A percentile compares a stretch with the other conserved stretches of the same genome.
Conservation (phyloP, 2,797 vertebrate species). For the Jordanella pulchra region DNA sequence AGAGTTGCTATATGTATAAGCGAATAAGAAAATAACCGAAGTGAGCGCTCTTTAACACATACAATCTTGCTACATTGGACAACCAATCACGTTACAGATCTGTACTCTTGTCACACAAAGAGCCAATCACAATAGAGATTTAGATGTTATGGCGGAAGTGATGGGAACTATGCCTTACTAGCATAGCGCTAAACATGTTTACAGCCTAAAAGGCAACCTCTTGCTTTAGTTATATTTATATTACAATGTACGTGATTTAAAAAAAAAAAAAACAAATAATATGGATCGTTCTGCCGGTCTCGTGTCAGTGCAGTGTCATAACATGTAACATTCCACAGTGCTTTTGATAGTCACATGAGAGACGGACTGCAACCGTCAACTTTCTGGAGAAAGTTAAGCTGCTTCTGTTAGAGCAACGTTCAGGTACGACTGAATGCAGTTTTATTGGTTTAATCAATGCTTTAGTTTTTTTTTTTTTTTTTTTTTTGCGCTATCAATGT, state of each 20-base stretch:
- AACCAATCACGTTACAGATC: constrained; percentile 45
- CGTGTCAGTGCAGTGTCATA: background rate
- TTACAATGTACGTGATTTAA: background rate
- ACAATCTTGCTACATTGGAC: constrained; percentile 23
- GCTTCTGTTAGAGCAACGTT: background rate
- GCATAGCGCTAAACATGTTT: background rate
- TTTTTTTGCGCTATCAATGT: background rate
- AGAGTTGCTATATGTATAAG: background rate
- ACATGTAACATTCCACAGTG: background rate
- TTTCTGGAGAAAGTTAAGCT: background rate
- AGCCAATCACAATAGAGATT: background rate
- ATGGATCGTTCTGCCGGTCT: too few relatives aligned
- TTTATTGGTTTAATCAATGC: background rate
- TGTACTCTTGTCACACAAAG: background rate
- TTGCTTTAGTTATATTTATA: background rate
- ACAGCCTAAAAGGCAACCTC: accelerated
- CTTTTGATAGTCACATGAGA: background rate
- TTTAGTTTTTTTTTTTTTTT: background rate
- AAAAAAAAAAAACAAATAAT: too few relatives aligned
- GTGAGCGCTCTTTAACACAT: background rate
- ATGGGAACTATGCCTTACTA: background rate
- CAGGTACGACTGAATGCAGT: background rate
- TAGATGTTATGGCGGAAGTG: constrained; percentile 48
- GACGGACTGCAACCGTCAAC: background rate
- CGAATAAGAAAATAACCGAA: background rate